These are phyloP conservation scores for Ameiurus melas DNA, from an alignment of 2,113 vertebrate genomes.

Conservation along the genomic window DNA sequence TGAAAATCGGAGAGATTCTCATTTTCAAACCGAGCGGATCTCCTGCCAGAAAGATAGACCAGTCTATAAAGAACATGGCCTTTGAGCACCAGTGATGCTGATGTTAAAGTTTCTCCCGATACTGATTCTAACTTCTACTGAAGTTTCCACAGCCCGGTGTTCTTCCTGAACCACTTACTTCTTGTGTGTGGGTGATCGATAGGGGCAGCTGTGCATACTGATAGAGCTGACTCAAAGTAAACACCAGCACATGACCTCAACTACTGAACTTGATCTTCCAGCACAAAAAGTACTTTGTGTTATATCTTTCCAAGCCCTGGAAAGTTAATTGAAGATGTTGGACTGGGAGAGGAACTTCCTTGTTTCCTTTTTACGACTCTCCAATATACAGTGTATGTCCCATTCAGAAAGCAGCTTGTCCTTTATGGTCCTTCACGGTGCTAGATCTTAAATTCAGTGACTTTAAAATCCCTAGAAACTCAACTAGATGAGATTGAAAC, in stretches of 20 bases:
- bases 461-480: not conserved
- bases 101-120: not conserved
- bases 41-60: not conserved
- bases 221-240: not conserved
- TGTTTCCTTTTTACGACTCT: not conserved
- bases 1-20: not conserved
- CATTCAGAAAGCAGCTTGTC: not conserved
- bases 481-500: too few species aligned
- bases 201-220: too few species aligned
- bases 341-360: not conserved
- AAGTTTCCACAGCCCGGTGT: too few species aligned
- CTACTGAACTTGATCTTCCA: not conserved
- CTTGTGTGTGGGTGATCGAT: not conserved
- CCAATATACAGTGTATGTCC: not conserved
- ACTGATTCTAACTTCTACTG: too few species aligned
- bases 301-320: not conserved
- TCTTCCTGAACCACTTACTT: not conserved
- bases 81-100: not conserved
- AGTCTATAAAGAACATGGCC: not conserved
- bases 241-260: not conserved
- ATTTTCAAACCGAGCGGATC: not conserved
- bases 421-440: not conserved
- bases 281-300: not conserved
- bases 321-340: not conserved
- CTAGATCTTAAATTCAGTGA: not conserved